These are phyloP conservation scores for Drosophila imparisetae DNA, from an alignment of 2,888 invertebrate genomes.

Conservation along the genomic window DNA sequence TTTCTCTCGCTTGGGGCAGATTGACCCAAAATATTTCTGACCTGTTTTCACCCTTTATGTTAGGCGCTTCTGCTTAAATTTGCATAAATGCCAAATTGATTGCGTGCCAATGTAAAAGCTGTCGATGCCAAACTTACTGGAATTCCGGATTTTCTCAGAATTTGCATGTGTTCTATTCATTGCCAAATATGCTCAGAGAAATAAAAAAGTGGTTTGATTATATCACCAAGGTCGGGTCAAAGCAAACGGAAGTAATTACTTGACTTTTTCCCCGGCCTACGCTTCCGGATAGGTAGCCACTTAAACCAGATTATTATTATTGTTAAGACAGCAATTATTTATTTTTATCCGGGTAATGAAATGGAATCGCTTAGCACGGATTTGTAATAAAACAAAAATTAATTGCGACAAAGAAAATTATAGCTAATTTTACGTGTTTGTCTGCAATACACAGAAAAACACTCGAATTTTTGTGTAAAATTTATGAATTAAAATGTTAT, in stretches of 20 bases:
- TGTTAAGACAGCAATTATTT: constrained; percentile 44
- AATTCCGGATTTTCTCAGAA: constrained; percentile 2
- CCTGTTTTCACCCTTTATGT: constrained; percentile 11
- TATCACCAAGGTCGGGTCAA: constrained; percentile 11
- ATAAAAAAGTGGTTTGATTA: constrained; percentile 7
- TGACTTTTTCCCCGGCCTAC: constrained; percentile 12
- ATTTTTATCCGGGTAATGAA: constrained; percentile 8
- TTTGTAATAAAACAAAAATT: constrained; percentile 29
- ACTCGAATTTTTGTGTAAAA: constrained; percentile 11
- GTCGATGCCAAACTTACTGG: constrained; percentile 23
- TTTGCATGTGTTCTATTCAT: constrained; percentile 10
- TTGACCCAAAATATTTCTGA: constrained; percentile 1
- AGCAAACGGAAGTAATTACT: constrained; percentile 67
- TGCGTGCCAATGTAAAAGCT: constrained; percentile 32
- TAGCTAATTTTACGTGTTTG: constrained; percentile 5
- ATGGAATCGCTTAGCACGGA: constrained; percentile 32
- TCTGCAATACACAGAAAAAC: constrained; percentile 11
- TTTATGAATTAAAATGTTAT: constrained; percentile 11
- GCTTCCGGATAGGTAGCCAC: constrained; percentile 33
- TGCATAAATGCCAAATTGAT: constrained; percentile 58
- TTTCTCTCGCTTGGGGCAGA: constrained; percentile 27
- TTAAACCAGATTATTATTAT: constrained; percentile 36
- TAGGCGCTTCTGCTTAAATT: constrained; percentile 28
- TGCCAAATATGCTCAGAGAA: constrained; percentile 11
- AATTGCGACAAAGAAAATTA: constrained; percentile 48